Evolutionary conservation across 2,113 vertebrate genomes (phyloP).

Genomic region (Marmota monax): DNA sequence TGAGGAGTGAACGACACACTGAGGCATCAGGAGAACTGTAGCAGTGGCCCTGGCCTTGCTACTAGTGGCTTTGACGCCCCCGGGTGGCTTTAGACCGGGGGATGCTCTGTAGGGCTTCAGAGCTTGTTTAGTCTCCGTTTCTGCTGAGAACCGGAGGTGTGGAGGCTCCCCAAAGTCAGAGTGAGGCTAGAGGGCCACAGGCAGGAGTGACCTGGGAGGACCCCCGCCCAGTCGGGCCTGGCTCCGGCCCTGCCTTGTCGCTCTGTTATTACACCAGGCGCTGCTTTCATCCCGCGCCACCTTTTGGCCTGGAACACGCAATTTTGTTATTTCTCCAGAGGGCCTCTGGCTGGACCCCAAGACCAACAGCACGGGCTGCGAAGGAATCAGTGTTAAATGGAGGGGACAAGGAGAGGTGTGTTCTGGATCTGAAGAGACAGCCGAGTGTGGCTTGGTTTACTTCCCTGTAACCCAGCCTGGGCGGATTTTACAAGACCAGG

Average conservation of each 20-base stretch:
- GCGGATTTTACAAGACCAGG: constrained; percentile 41
- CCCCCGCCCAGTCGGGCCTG: rapidly evolving
- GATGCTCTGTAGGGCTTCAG: background rate
- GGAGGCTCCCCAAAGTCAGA: background rate
- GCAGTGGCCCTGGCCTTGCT: background rate
- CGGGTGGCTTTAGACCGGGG: background rate
- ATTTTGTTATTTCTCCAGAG: constrained; percentile 64
- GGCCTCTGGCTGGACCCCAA: constrained; percentile 74
- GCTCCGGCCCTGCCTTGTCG: rapidly evolving
- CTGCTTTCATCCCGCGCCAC: background rate
- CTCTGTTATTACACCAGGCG: too few species aligned
- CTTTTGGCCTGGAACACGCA: constrained; percentile 40
- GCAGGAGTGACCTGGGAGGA: background rate
- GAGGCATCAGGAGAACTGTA: background rate
- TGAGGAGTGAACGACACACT: background rate
- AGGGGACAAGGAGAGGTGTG: constrained; percentile 58
- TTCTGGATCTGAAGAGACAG: constrained; percentile 59
- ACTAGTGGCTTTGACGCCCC: background rate
- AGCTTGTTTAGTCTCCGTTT: background rate
- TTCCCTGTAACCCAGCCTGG: constrained; percentile 48
- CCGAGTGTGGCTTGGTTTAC: constrained; percentile 65
- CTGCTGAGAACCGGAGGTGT: background rate
- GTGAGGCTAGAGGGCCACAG: background rate
- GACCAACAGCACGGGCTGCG: constrained; percentile 72
- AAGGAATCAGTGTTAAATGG: constrained; percentile 75